Evolutionary conservation across 1,140 invertebrate genomes (phyloP).

Genomic region (Penaeus japonicus): DNA sequence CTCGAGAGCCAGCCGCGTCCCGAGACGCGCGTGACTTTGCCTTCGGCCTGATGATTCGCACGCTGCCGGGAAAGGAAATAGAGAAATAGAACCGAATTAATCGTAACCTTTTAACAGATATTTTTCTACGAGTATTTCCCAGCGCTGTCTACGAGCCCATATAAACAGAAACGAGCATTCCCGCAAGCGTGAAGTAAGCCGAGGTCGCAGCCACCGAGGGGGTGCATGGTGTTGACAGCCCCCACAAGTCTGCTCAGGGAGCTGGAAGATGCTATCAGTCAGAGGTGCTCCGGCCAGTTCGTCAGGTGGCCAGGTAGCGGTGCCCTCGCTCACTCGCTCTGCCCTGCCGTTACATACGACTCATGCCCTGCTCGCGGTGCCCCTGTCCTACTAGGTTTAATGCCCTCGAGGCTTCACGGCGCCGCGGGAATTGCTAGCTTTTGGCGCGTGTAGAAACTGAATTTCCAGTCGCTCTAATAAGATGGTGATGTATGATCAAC

Average conservation of each 20-base stretch:
- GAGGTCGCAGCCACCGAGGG: neutral
- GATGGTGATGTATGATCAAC: too few relatives aligned
- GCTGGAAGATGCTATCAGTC: conserved; percentile 54
- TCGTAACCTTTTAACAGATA: neutral
- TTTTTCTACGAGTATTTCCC: neutral
- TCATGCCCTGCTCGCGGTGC: neutral
- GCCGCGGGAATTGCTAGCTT: too few relatives aligned
- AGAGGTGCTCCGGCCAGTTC: conserved; percentile 17
- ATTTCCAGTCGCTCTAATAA: too few relatives aligned
- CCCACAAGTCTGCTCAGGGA: conserved; percentile 44
- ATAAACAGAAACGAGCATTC: neutral
- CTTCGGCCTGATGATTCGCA: neutral
- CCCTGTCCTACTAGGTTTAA: neutral
- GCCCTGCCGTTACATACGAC: neutral
- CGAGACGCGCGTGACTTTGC: neutral
- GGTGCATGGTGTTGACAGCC: conserved; percentile 21
- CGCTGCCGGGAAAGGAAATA: too few relatives aligned
- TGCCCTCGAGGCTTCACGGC: neutral
- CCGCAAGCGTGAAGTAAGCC: neutral
- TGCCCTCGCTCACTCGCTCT: neutral
- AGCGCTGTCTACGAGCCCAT: neutral
- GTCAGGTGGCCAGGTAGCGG: conserved; percentile 47
- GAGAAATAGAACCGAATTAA: neutral
- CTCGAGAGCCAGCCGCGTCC: conserved; percentile 20
- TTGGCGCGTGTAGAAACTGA: too few relatives aligned